Evolutionary conservation across 2,888 invertebrate species (phyloP), one percentile per base, ranked within the genome.

Genomic region (Lithophane ornitopus): DNA sequence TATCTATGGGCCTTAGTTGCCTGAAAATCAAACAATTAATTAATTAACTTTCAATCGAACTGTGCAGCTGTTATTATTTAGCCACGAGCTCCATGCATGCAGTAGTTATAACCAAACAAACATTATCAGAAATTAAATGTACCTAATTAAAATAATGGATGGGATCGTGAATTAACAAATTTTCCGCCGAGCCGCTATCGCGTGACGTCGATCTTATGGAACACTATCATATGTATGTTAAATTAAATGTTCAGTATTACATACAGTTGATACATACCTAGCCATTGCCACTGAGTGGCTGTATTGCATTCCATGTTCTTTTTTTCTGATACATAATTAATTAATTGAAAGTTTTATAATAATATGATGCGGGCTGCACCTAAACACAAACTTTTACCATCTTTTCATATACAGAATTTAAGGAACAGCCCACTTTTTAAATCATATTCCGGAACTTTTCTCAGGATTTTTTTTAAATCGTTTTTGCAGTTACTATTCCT

Each of bases 101-200:
- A n/a, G 14, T 62, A 8, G 22, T 8, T 8, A 1, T 39, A 22
- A 14, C 12, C 7, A 61, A 39, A n/a, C 39, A 54, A 70, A 19
- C 16, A 16, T 19, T 26, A 9, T 19, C 59, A 28, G 19, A 26
- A 39, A 46, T 4, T 46, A 59, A 46, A 34, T 11, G 0, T 59
- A n/a, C n/a, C n/a, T n/a, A 28, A 59, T 65, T 52, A 34, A 52
- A 49, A 22, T 58, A 74, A 74, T 63, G 6, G 8, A 46, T 39
- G 16, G 4, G 9, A 22, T 14, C 41, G 19, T 44, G 41, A 26
- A 19, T 44, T 26, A 19, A 63, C 41, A 44, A 19, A 63, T 3
- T 11, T 26, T 26, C 1, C 11, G 26, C 11, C 44, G 63, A 7
- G 2, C 26, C 12, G 0, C 63, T 26, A 44, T 44, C 44, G 63